Percentiles rank a stretch among this genome's conserved stretches.
Conservation (phyloP, 2,797 vertebrate genomes). For the Acomys russatus region DNA sequence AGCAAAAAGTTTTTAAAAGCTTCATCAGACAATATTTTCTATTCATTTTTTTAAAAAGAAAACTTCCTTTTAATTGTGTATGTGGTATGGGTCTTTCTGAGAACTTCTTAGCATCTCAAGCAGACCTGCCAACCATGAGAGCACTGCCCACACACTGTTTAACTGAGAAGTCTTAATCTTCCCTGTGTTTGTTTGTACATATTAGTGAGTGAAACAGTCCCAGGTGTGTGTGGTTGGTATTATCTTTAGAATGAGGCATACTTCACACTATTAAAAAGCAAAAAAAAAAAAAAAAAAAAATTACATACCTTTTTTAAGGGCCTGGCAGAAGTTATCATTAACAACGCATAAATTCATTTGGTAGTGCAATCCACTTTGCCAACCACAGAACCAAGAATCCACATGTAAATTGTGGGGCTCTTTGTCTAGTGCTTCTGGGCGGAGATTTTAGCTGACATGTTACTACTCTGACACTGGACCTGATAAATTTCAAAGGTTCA, state of each 20-base stretch:
- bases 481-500: slow-evolving; percentile 33
- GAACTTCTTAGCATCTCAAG: background rate
- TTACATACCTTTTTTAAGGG: background rate
- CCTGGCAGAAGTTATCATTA: slow-evolving; percentile 20
- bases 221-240: background rate
- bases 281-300: slow-evolving; percentile 6
- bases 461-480: slow-evolving; percentile 53
- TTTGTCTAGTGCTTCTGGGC: slow-evolving; percentile 9
- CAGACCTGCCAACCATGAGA: background rate
- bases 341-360: slow-evolving; percentile 49
- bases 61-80: background rate
- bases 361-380: slow-evolving; percentile 46
- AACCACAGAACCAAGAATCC: slow-evolving; percentile 31
- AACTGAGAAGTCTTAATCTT: background rate
- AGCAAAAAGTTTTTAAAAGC: slow-evolving; percentile 37
- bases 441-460: slow-evolving; percentile 9
- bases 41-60: slow-evolving; percentile 25
- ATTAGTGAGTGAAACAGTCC: background rate
- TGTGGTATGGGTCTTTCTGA: slow-evolving; percentile 32
- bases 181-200: background rate
- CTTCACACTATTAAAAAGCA: background rate
- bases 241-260: background rate
- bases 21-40: slow-evolving; percentile 35
- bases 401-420: background rate
- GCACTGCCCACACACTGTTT: background rate